Conservation (phyloP, 2,888 invertebrate genomes). For the Ormyrus pomaceus region DNA sequence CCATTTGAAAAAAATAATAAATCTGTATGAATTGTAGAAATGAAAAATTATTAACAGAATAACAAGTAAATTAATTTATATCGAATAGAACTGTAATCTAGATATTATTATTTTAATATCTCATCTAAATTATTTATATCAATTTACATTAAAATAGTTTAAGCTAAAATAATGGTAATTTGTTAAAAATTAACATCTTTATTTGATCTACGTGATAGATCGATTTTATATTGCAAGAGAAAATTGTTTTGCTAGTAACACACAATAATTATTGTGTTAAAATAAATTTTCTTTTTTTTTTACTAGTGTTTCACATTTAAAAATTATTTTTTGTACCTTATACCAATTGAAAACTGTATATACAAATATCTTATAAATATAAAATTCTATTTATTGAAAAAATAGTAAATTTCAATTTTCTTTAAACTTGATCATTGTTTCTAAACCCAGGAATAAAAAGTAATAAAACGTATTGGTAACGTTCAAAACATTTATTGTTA, state of each 20-base stretch:
- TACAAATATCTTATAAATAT: conserved; percentile 21
- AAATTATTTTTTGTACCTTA: conserved; percentile 13
- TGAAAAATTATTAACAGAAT: no score
- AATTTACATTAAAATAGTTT: no score
- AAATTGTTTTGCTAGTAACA: background rate
- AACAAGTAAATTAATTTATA: no score
- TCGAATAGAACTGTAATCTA: no score
- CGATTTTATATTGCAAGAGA: background rate
- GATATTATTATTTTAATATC: no score
- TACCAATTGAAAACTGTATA: conserved; percentile 12
- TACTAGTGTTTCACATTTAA: background rate
- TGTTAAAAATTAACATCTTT: no score
- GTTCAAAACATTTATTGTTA: conserved; percentile 54
- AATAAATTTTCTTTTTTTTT: background rate
- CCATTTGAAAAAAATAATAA: no score
- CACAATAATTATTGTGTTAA: background rate
- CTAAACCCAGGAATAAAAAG: background rate
- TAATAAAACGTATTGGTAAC: conserved; percentile 24
- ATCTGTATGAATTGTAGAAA: no score
- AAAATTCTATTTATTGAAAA: conserved; percentile 23
- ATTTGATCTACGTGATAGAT: no score
- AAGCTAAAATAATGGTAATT: no score
- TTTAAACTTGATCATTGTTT: conserved; percentile 13
- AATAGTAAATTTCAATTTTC: conserved; percentile 22
- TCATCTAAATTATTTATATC: no score